Conservation (phyloP, 2,888 invertebrate species). For the Zootermopsis nevadensis region DNA sequence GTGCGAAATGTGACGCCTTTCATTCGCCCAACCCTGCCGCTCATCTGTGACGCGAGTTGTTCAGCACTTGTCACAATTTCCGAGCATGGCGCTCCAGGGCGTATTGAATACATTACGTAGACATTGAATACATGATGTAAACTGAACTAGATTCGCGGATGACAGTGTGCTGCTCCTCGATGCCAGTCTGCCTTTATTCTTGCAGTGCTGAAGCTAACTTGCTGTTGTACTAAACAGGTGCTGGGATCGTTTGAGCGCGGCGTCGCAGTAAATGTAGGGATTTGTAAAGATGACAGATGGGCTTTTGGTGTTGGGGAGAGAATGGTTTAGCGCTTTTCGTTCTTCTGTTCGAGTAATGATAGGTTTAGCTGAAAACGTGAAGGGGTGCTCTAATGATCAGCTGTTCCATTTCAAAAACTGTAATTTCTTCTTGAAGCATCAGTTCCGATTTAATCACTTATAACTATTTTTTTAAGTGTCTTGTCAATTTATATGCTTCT, state of each 20-base stretch:
- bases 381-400: neutral
- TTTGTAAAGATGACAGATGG: conserved; percentile 39
- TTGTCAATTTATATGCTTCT: no score
- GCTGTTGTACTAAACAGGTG: conserved; percentile 21
- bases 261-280: conserved; percentile 35
- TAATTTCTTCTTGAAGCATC: neutral
- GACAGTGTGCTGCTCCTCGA: neutral
- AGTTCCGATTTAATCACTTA: no score
- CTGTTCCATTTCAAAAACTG: neutral
- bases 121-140: conserved; percentile 44
- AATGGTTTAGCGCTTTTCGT: neutral
- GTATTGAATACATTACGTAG: conserved; percentile 42
- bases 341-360: conserved; percentile 16
- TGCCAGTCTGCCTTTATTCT: conserved; percentile 1
- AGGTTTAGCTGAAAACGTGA: conserved; percentile 14
- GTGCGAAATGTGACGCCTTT: conserved; percentile 40
- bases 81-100: conserved; percentile 31
- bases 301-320: conserved; percentile 18
- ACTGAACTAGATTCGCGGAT: conserved; percentile 38
- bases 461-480: no score
- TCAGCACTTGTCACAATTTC: conserved; percentile 43
- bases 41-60: conserved; percentile 42
- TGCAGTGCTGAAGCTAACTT: neutral
- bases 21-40: conserved; percentile 20
- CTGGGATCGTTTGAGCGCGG: conserved; percentile 26